Evolutionary conservation across 2,797 vertebrate genomes (phyloP), one percentile per base, ranked within the genome.

Genomic region (Rhinichthys osculus): DNA sequence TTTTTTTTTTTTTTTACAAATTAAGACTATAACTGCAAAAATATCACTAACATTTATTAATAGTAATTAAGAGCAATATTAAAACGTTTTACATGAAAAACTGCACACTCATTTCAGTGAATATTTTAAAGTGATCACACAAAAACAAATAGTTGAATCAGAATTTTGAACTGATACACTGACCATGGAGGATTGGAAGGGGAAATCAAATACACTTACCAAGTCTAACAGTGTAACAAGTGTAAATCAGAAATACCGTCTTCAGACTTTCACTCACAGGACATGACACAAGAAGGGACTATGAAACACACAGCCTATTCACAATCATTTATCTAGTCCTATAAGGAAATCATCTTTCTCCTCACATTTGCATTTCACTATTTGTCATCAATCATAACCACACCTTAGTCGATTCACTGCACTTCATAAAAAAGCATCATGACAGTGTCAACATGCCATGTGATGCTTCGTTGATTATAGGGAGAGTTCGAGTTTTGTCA

Each of bases 381-480:
- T 79, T 70, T 79, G 67, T 16, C 64, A 78, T 47, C 19, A 57
- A 57, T 62, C n/a, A 50, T 30, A 16, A 27, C 27, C 82, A 50
- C 72, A 50, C 66, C 76, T 85, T 33, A 57, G 13, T 42, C 47
- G 8, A 33, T 69, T 57, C 33, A 66, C 33, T 78, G n/a, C 64
- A 84, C 35, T 62, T 83, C 13, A 38, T 74, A 2, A 47, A n/a
- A 54, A 69, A 52, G 8, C 47, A 42, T 21, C 44, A 57, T 1
- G 11, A 70, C 47, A 27, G 14, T 62, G 76, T 85, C 52, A 62
- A 71, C 66, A 79, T 21, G 33, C 30, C 27, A 47, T 44, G 50
- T 35, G 38, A 79, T 35, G 83, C 66, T 79, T 62, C 9, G 21
- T 16, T 79, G 21, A 79, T 44, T 71, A 38, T 30, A 62, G 44